Evolutionary conservation across 2,888 invertebrate species (phyloP).

Genomic region (Macrosoma leucophasiata): DNA sequence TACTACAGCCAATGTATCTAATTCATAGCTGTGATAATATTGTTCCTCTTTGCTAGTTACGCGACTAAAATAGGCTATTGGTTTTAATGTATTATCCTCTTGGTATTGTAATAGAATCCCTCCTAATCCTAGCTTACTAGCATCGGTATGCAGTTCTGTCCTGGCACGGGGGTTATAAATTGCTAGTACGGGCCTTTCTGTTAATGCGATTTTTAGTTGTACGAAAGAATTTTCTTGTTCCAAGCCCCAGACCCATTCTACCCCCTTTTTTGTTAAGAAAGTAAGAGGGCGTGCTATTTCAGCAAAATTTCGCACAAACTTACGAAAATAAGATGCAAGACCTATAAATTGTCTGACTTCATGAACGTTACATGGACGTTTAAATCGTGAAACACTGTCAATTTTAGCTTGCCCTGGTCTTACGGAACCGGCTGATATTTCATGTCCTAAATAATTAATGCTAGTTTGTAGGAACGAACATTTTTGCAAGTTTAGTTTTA

Average conservation of each 20-base stretch:
- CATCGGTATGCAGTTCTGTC: conserved; percentile 37
- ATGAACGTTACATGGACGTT: conserved; percentile 13
- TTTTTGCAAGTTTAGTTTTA: conserved; percentile 19
- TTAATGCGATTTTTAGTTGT: not conserved
- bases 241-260: conserved; percentile 21
- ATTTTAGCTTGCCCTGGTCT: conserved; percentile 14
- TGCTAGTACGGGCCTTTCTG: conserved; percentile 21
- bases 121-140: conserved; percentile 31
- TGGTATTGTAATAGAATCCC: conserved; percentile 4
- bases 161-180: conserved; percentile 22
- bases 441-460: conserved; percentile 19
- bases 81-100: not conserved
- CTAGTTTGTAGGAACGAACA: conserved; percentile 17
- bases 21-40: conserved; percentile 23
- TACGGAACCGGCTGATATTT: conserved; percentile 17
- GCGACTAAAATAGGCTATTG: conserved; percentile 6
- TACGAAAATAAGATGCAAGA: conserved; percentile 22
- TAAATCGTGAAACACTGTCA: conserved; percentile 16
- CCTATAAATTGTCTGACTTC: conserved; percentile 22
- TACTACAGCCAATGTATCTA: conserved; percentile 39
- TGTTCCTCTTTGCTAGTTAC: conserved; percentile 3
- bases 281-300: conserved; percentile 16
- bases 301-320: conserved; percentile 20
- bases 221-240: conserved; percentile 2
- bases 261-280: conserved; percentile 16